phyloP scores from a whole-genome alignment of 2,888 invertebrate species.

The Volucella inanis region DNA sequence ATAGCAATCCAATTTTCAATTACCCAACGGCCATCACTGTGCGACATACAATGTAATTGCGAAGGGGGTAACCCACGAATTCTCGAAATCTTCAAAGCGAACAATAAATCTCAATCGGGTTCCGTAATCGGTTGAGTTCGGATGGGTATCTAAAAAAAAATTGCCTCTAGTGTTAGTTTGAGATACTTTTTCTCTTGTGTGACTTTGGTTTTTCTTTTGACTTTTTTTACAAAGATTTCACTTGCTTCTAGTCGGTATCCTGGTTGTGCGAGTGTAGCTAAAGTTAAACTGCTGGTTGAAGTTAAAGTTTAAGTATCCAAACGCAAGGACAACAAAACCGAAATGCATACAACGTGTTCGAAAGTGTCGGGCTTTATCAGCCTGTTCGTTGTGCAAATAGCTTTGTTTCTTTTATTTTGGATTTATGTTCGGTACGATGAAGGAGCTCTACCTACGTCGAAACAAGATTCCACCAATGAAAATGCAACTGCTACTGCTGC shows the following conservation, averaged over 20 bases:
- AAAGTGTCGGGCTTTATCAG: conserved; percentile 83
- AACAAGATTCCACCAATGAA: conserved; percentile 40
- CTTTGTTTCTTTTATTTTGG: conserved; percentile 84
- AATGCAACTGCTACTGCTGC: background rate
- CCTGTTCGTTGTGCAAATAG: conserved; percentile 84
- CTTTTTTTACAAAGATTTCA: no score
- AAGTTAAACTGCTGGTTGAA: no score
- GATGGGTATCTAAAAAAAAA: conserved; percentile 47
- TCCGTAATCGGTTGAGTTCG: conserved; percentile 67
- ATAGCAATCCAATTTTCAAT: conserved; percentile 60
- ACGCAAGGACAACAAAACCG: conserved; percentile 60
- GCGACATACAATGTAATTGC: conserved; percentile 24
- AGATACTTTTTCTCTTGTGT: background rate
- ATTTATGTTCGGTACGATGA: conserved; percentile 84
- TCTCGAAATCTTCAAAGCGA: conserved; percentile 32
- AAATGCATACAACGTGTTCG: conserved; percentile 81
- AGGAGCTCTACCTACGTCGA: conserved; percentile 78
- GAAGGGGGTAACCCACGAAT: conserved; percentile 50
- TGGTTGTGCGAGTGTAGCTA: no score
- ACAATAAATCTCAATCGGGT: conserved; percentile 61
- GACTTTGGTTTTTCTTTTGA: no score
- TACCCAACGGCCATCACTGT: conserved; percentile 52
- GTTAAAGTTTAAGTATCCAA: conserved; percentile 19
- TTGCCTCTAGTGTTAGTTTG: conserved; percentile 18
- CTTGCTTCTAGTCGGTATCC: no score